phyloP scores from a whole-genome alignment of 2,797 vertebrate genomes.

The Cossypha niveicapilla region DNA sequence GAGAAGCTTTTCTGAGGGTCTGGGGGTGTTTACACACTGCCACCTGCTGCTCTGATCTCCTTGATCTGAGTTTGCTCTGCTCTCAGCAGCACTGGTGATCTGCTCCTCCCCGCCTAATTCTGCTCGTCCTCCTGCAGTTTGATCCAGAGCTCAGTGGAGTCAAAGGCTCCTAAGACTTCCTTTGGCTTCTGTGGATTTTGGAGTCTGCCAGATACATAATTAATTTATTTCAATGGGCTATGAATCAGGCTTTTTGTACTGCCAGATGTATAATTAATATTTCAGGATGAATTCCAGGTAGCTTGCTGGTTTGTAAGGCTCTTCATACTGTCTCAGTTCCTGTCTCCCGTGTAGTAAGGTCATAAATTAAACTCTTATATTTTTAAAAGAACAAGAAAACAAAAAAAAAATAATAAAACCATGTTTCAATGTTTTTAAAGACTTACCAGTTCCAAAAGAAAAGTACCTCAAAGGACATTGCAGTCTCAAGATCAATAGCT shows the following conservation, averaged over 20 bases:
- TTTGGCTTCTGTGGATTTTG: constrained; percentile 39
- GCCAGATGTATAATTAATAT: constrained; percentile 65
- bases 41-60: neutral
- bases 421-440: neutral
- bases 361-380: constrained; percentile 14
- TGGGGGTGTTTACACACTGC: neutral
- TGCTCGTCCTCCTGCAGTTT: neutral
- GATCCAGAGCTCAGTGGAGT: constrained; percentile 23
- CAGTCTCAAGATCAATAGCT: neutral
- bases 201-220: constrained; percentile 58
- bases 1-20: neutral
- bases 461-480: neutral
- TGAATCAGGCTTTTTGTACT: constrained; percentile 59
- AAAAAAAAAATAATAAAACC: neutral
- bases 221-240: constrained; percentile 62
- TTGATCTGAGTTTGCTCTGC: neutral
- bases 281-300: constrained; percentile 61
- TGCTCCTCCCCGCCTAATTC: neutral
- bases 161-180: constrained; percentile 31
- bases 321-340: constrained; percentile 17
- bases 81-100: neutral
- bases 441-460: neutral
- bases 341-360: neutral
- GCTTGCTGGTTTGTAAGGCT: constrained; percentile 45
- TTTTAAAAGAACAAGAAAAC: neutral